Conservation (phyloP, 2,113 vertebrate genomes). For the Coptodon rendalli region DNA sequence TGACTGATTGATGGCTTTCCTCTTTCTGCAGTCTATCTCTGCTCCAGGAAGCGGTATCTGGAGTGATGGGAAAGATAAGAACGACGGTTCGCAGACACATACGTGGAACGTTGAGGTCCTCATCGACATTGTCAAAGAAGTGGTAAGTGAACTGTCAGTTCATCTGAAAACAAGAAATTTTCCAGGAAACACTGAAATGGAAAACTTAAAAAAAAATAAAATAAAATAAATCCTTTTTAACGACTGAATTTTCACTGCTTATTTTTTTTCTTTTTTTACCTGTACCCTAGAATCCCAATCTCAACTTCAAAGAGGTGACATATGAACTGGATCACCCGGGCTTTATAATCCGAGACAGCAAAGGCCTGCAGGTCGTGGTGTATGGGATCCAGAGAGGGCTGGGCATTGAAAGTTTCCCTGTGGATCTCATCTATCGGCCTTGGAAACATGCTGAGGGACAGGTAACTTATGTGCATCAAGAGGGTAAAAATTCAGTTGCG, state of each 20-base stretch:
- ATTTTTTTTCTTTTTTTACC: neutral
- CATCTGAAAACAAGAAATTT: neutral
- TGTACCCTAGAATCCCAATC: conserved; percentile 81
- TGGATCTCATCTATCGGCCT: conserved; percentile 94
- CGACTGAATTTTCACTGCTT: neutral
- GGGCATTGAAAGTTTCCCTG: conserved; percentile 94
- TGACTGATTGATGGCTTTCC: neutral
- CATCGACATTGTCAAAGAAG: conserved; percentile 95
- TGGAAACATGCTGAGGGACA: conserved; percentile 99
- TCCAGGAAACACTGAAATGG: neutral
- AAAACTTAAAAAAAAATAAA: accelerated
- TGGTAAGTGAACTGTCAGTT: conserved; percentile 73
- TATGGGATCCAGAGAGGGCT: conserved; percentile 93
- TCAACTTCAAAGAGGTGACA: conserved; percentile 98
- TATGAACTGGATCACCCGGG: conserved; percentile 95
- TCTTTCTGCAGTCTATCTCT: conserved; percentile 81
- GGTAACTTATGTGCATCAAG: conserved; percentile 60
- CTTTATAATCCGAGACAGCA: conserved; percentile 95
- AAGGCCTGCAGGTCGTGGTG: conserved; percentile 95
- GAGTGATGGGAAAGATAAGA: conserved; percentile 99
- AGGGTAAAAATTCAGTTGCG: neutral
- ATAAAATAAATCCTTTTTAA: neutral
- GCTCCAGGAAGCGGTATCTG: conserved; percentile 96
- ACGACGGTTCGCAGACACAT: conserved; percentile 87
- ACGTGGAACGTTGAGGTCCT: conserved; percentile 99